Evolutionary conservation across 2,797 vertebrate species (phyloP).

Genomic region (Myotis planiceps): DNA sequence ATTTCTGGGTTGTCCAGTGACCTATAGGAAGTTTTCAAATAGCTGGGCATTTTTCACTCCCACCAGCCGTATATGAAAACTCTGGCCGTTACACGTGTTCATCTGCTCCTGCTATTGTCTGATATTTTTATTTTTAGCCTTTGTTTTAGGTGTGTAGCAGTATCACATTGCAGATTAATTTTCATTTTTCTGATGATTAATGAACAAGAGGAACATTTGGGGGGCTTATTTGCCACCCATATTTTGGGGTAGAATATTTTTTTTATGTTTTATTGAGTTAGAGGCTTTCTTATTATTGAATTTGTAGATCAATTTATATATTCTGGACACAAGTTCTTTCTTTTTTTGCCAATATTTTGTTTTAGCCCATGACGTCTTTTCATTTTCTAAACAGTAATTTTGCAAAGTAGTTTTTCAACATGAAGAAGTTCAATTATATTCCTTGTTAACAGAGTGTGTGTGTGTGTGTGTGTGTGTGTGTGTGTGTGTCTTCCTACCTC

Average conservation of each 20-base stretch:
- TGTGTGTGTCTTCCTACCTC: background rate
- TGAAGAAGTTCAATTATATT: background rate
- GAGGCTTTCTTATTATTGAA: background rate
- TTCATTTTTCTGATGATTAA: slow-evolving; percentile 36
- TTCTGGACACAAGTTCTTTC: background rate
- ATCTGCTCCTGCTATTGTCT: background rate
- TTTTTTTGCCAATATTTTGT: slow-evolving; percentile 6
- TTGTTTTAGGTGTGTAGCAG: background rate
- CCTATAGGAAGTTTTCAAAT: background rate
- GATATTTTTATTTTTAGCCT: background rate
- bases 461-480: background rate
- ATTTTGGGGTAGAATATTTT: background rate
- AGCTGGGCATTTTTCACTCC: background rate
- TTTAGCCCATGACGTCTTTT: background rate
- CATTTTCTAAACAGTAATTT: background rate
- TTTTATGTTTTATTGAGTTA: background rate
- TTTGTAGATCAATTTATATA: background rate
- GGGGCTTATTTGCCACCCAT: background rate
- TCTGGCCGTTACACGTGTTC: background rate
- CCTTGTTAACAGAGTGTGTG: background rate
- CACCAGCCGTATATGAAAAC: background rate
- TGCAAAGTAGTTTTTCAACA: background rate
- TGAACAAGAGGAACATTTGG: background rate
- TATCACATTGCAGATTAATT: background rate
- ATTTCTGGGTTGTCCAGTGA: background rate